Percentiles rank a stretch among this genome's conserved stretches.
phyloP scores from a whole-genome alignment of 2,888 invertebrate genomes.

The Tineola bisselliella region DNA sequence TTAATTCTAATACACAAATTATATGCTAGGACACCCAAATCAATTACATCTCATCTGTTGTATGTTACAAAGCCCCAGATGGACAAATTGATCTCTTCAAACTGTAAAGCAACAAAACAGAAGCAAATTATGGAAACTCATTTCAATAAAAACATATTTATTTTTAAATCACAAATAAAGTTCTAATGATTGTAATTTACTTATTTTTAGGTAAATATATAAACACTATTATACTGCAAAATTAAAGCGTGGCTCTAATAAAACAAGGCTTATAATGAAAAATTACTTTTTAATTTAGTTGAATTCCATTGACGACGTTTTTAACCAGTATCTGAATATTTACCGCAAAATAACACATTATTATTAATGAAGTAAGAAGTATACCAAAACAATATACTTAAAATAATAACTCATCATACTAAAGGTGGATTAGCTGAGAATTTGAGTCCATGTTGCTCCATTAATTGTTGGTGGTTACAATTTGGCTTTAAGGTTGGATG shows the following conservation, averaged over 20 bases:
- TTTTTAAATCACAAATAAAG: no score
- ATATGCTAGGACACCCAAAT: conserved; percentile 56
- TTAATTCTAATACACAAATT: not conserved
- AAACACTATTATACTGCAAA: not conserved
- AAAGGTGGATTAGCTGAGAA: not conserved
- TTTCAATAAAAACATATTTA: not conserved
- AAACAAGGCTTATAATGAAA: no score
- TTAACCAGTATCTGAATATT: no score
- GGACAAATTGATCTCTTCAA: conserved; percentile 58
- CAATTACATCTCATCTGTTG: conserved; percentile 55
- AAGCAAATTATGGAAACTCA: not conserved
- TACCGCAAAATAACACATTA: no score
- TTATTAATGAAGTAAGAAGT: no score
- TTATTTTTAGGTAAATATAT: not conserved
- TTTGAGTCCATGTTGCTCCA: not conserved
- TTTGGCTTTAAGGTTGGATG: conserved; percentile 74
- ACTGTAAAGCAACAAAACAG: conserved; percentile 29
- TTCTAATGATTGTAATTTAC: no score
- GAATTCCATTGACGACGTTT: no score
- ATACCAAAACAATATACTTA: no score
- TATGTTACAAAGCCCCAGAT: conserved; percentile 35
- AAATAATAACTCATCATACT: no score
- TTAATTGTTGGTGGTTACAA: conserved; percentile 54
- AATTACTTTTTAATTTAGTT: no score
- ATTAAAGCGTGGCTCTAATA: no score